phyloP scores from a whole-genome alignment of 2,888 invertebrate genomes.

The Tyria jacobaeae region DNA sequence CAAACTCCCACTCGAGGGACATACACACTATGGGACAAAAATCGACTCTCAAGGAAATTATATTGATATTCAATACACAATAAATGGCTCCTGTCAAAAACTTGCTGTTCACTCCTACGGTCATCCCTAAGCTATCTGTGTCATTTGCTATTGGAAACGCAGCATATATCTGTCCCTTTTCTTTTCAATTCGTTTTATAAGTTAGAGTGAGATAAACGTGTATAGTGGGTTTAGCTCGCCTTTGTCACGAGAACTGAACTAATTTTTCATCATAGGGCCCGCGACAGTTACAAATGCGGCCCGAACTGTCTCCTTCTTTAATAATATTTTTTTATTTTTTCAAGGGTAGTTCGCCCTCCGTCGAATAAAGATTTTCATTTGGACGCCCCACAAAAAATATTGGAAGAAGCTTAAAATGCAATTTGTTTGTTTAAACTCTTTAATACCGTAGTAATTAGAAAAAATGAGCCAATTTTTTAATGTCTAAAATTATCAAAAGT shows the following conservation, averaged over 20 bases:
- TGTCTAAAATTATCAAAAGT: conserved; percentile 29
- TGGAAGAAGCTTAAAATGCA: conserved; percentile 79
- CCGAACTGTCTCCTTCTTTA: conserved; percentile 87
- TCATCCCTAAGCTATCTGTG: conserved; percentile 87
- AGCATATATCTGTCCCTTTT: conserved; percentile 66
- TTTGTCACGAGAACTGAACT: conserved; percentile 86
- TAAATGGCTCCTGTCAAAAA: conserved; percentile 86
- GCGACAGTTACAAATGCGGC: conserved; percentile 86
- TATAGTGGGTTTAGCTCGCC: conserved; percentile 82
- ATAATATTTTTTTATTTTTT: conserved; percentile 85
- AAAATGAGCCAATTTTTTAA: conserved; percentile 44
- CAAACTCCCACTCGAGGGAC: conserved; percentile 78
- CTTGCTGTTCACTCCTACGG: conserved; percentile 87
- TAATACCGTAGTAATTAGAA: conserved; percentile 68
- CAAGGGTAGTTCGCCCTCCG: conserved; percentile 84
- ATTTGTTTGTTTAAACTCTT: conserved; percentile 76
- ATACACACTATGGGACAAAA: conserved; percentile 80
- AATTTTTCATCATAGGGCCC: conserved; percentile 87
- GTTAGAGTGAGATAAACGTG: conserved; percentile 73
- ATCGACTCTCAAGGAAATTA: conserved; percentile 86
- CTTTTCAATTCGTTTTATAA: conserved; percentile 51
- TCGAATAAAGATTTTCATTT: conserved; percentile 82
- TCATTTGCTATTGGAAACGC: conserved; percentile 86
- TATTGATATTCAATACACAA: conserved; percentile 88
- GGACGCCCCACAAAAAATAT: conserved; percentile 71